phyloP scores from a whole-genome alignment of 2,888 invertebrate species.

The Neoascia interrupta region DNA sequence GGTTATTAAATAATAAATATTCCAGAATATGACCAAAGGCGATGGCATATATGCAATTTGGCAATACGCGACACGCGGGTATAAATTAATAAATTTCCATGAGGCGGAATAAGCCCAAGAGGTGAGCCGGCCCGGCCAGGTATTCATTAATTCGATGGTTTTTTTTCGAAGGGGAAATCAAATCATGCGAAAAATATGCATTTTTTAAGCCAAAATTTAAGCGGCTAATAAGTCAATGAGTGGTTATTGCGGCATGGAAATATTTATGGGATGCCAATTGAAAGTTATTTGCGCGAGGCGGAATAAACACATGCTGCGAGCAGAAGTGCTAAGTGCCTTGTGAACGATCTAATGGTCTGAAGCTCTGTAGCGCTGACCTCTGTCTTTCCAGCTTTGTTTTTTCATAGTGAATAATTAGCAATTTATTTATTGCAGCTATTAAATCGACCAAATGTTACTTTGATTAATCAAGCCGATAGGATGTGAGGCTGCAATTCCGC shows the following conservation, averaged over 20 bases:
- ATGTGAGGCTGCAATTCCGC: too few species aligned
- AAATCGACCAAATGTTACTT: too few species aligned
- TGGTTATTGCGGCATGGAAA: conserved; percentile 8
- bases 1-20: conserved; percentile 40
- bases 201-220: conserved; percentile 5
- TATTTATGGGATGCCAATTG: not conserved
- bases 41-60: conserved; percentile 6
- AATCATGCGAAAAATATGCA: conserved; percentile 8
- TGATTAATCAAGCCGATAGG: too few species aligned
- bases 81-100: conserved; percentile 34
- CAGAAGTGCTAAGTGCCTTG: too few species aligned
- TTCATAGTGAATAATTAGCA: too few species aligned
- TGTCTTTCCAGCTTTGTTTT: too few species aligned
- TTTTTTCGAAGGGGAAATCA: conserved; percentile 38
- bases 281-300: conserved; percentile 13
- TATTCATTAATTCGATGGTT: not conserved
- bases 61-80: conserved; percentile 18
- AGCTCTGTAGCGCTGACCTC: too few species aligned
- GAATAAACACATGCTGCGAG: too few species aligned
- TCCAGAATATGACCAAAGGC: conserved; percentile 25
- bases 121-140: not conserved
- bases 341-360: too few species aligned
- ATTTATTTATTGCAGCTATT: too few species aligned
- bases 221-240: conserved; percentile 15
- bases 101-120: conserved; percentile 17